Base-by-base conservation (phyloP, 1,140 invertebrate genomes). In the Cylas formicarius region DNA sequence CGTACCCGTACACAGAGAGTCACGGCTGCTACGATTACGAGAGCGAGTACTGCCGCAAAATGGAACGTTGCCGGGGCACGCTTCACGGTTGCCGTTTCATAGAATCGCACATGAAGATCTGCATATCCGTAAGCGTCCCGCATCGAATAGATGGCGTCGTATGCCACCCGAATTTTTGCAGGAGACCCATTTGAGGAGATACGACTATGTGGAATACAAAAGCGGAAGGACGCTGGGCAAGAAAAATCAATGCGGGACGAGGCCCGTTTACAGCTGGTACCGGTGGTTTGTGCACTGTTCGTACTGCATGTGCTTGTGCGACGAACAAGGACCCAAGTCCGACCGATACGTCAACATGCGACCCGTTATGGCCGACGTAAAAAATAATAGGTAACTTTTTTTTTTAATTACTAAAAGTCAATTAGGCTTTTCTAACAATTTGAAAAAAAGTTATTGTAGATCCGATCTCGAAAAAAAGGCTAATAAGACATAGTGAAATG, bases 241-340 rank as follows among this genome's bases (percentile, higher is more conserved):
- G 28, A 70, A 70, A 21, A 56, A 48, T 0, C 59, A 53, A 3
- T 88, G 85, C 61, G 36, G 39, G 0, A 65, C 63, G 2, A 76
- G 71, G 2, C 84, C 84, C 65, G 78, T 86, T 9, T 81, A 90
- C 55, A 87, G 84, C 48, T 90, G 86, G 84, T 89, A 84, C 84
- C 71, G 79, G 19, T 75, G 77, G 3, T 78, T 89, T 44, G 84
- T 79, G 71, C 86, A 90, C 61, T 91, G 88, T 67, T 86, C 84
- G 14, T 90, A 90, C 60, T 91, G 87, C 62, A 77, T 91, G 56
- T 92, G 88, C 57, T 70, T 84, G 22, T 92, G 88, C 62, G 87
- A 90, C 57, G 85, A 89, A 57, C 67, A 74, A 44, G 74, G 74
- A 17, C 28, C 68, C 0, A 69, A 67, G 36, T 82, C 84, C 2